Evolutionary conservation across 2,113 vertebrate species (phyloP).

Genomic region (Percopsis transmontana): DNA sequence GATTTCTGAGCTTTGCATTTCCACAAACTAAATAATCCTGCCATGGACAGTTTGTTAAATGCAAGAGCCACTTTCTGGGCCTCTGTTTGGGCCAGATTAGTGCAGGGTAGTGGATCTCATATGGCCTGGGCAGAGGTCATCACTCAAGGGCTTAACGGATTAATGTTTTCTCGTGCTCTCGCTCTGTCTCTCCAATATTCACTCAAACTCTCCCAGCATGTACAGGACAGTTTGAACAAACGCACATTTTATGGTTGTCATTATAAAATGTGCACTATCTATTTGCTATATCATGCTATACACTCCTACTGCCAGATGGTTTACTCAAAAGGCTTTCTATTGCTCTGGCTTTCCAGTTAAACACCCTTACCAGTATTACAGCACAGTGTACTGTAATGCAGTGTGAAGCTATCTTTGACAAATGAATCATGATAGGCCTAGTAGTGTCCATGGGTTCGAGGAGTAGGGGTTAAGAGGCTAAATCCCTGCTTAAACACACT

Average conservation of each 20-base stretch:
- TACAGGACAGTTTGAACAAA: constrained; percentile 51
- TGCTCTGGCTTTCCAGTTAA: constrained; percentile 35
- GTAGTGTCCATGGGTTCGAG: constrained; percentile 67
- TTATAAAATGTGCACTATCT: constrained; percentile 33
- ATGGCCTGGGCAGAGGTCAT: constrained; percentile 80
- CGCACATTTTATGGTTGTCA: constrained; percentile 29
- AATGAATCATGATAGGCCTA: constrained; percentile 61
- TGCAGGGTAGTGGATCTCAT: constrained; percentile 78
- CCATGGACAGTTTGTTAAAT: constrained; percentile 78
- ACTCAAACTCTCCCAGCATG: constrained; percentile 52
- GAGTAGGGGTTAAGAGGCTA: constrained; percentile 74
- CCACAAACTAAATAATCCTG: constrained; percentile 74
- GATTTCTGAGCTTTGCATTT: constrained; percentile 64
- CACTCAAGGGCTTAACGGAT: constrained; percentile 81
- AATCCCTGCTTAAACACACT: constrained; percentile 80
- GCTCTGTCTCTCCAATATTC: constrained; percentile 63
- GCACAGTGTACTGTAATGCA: constrained; percentile 29
- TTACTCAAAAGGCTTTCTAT: constrained; percentile 53
- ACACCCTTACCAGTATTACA: constrained; percentile 31
- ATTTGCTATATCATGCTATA: constrained; percentile 44
- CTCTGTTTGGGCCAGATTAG: constrained; percentile 80
- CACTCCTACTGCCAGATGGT: constrained; percentile 47
- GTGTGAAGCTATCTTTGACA: constrained; percentile 59
- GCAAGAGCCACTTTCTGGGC: constrained; percentile 78
- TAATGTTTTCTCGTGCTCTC: constrained; percentile 72